Base-by-base conservation (phyloP, 53 echinoderm and acorn worm species). In the Arbacia lixula region DNA sequence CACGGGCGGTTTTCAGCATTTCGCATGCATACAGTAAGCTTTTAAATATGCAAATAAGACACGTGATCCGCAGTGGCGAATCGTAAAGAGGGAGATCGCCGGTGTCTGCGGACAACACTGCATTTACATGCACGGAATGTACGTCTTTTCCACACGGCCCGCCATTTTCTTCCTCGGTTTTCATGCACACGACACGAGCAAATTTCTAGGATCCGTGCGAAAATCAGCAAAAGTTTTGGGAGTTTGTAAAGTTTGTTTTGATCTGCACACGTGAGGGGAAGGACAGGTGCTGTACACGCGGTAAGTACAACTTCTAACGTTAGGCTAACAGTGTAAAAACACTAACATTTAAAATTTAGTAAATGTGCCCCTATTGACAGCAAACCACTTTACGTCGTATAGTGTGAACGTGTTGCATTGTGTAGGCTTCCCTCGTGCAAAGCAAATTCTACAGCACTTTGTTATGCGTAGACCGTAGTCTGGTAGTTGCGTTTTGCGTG, bases 101-200 rank as follows among this genome's bases (percentile, higher is more conserved):
- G n/a, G n/a, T n/a, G n/a, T n/a, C n/a, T n/a, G n/a, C n/a, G n/a
- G n/a, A n/a, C n/a, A n/a, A n/a, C n/a, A n/a, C n/a, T n/a, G n/a
- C n/a, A n/a, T n/a, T n/a, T n/a, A n/a, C n/a, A n/a, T n/a, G n/a
- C n/a, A n/a, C n/a, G n/a, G n/a, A n/a, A n/a, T n/a, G n/a, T n/a
- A n/a, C 19, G 54, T 32, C 60, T 63, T 68, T 67, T 91, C 53
- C 91, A 91, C 91, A 91, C 91, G 91, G 88, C 91, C 60, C 91
- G 91, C 91, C 91, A 91, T 91, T 84, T 91, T 91, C 68, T 66
- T 76, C 46, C 20, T 46, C 32, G 51, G 55, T 26, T 26, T n/a
- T 42, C 50, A 51, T 89, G 87, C 91, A 88, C 91, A 91, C 91
- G 91, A 84, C 91, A 84, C 91, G 76, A 36, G 55, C 52, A 53